Evolutionary conservation across 2,797 vertebrate genomes (phyloP).

Genomic region (Momotus momota): DNA sequence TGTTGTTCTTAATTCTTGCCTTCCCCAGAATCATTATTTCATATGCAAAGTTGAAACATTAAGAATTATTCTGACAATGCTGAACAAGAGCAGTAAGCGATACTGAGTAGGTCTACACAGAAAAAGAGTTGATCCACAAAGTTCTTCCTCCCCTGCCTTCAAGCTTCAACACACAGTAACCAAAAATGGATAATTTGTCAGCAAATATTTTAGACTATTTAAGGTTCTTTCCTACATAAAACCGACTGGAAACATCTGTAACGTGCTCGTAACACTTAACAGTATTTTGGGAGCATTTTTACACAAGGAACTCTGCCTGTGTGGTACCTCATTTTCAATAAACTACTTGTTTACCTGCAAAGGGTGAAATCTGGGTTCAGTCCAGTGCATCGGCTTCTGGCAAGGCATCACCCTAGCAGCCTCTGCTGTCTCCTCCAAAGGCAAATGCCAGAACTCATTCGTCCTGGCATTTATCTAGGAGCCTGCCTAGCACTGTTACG

Average conservation of each 20-base stretch:
- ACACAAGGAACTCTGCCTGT: not conserved
- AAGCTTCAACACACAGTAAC: not conserved
- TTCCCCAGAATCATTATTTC: slow-evolving; percentile 14
- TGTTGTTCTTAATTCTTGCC: slow-evolving; percentile 31
- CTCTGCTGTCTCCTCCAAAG: not conserved
- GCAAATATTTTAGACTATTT: not conserved
- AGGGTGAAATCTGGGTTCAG: not conserved
- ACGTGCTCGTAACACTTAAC: not conserved
- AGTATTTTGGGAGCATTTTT: not conserved
- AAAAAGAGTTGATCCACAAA: not conserved
- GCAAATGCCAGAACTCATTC: not conserved
- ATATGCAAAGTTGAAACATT: not conserved
- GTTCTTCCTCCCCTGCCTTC: not conserved
- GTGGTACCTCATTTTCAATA: not conserved
- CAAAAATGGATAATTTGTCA: not conserved
- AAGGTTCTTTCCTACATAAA: not conserved
- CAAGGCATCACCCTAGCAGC: not conserved
- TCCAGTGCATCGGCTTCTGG: not conserved
- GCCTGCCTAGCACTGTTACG: not conserved
- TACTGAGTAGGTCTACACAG: not conserved
- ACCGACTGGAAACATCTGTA: not conserved
- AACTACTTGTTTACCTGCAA: not conserved
- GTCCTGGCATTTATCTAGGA: not conserved
- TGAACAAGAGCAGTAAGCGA: not conserved
- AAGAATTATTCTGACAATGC: not conserved